These are phyloP conservation scores for Arenicola marina DNA, from an alignment of 2,888 invertebrate species.

Conservation along the genomic window DNA sequence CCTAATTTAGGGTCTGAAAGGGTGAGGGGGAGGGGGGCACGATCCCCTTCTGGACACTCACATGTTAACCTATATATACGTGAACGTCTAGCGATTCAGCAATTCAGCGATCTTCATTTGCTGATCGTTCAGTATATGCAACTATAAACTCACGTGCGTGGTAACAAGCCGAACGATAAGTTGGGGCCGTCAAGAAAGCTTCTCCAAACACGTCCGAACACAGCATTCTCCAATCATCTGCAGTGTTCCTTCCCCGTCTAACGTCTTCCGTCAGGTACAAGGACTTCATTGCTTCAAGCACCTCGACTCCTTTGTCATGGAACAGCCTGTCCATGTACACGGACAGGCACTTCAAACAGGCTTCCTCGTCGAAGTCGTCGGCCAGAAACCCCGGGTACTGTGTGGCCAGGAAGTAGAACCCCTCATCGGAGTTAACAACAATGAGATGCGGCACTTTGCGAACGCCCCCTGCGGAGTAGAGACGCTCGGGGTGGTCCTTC, in stretches of 20 bases:
- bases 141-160: not conserved
- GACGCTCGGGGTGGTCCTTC: not conserved
- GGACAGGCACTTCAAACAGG: not conserved
- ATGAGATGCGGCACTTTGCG: not conserved
- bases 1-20: too few relatives aligned
- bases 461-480: not conserved
- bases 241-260: not conserved
- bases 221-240: not conserved
- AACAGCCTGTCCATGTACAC: not conserved
- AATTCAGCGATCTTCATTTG: not conserved
- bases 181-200: not conserved
- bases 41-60: too few relatives aligned
- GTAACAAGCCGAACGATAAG: not conserved
- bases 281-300: not conserved
- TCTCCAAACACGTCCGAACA: not conserved
- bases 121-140: not conserved
- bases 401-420: not conserved
- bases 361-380: not conserved
- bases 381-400: not conserved
- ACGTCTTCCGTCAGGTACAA: not conserved
- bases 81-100: not conserved
- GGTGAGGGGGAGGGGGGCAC: too few relatives aligned
- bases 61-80: not conserved
- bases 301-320: not conserved
- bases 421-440: not conserved